phyloP scores from a whole-genome alignment of 2,113 vertebrate genomes.

The Athene noctua region DNA sequence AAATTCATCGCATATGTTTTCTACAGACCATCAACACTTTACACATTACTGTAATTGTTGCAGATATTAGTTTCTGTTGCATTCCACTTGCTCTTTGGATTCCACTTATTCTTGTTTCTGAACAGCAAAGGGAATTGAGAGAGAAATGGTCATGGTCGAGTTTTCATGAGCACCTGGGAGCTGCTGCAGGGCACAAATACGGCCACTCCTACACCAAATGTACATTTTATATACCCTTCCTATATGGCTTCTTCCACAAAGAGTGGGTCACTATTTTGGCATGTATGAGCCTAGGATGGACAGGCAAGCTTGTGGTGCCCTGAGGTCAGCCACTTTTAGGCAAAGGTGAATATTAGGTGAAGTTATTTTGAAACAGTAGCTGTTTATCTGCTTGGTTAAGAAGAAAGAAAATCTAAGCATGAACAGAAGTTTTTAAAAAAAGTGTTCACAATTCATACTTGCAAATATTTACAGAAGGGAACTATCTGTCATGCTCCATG shows the following conservation, averaged over 20 bases:
- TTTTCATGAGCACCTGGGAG: not conserved
- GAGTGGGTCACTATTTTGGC: not conserved
- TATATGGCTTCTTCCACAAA: not conserved
- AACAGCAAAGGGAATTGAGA: not conserved
- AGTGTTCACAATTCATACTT: not conserved
- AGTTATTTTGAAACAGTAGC: too few relatives aligned
- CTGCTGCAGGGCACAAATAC: not conserved
- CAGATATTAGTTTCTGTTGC: not conserved
- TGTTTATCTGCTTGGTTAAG: not conserved
- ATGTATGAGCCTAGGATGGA: not conserved
- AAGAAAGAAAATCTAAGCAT: not conserved
- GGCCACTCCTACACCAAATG: not conserved
- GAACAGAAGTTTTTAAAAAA: not conserved
- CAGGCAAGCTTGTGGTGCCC: not conserved
- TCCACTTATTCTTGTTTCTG: not conserved
- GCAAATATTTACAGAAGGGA: not conserved
- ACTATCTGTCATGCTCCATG: not conserved
- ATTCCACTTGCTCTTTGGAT: conserved; percentile 6
- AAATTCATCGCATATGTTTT: not conserved
- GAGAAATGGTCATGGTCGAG: not conserved
- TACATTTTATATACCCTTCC: not conserved
- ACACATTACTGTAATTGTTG: not conserved
- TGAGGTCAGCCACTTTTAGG: not conserved
- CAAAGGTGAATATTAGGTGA: too few relatives aligned
- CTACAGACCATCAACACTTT: not conserved